Evolutionary conservation across 2,797 vertebrate species (phyloP).

Genomic region (Myotis daubentonii): DNA sequence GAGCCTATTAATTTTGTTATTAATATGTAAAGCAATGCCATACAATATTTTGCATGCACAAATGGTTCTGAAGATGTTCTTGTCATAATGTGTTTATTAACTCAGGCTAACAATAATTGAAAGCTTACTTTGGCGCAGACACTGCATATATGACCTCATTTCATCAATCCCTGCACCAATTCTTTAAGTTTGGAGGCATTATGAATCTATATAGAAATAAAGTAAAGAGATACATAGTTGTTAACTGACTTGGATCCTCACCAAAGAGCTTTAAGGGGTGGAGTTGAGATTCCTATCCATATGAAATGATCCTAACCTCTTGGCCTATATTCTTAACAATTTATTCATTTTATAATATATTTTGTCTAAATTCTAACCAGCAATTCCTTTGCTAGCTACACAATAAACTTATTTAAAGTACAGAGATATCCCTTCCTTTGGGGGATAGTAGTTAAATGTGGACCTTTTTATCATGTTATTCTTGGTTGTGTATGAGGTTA

Average conservation of each 20-base stretch:
- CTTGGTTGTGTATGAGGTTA: neutral
- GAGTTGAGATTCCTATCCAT: neutral
- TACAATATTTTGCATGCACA: neutral
- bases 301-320: neutral
- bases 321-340: neutral
- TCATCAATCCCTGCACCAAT: neutral
- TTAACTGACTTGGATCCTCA: neutral
- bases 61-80: neutral
- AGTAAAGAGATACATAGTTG: neutral
- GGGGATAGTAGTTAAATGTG: neutral
- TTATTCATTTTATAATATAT: neutral
- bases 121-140: neutral
- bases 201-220: neutral
- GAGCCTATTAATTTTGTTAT: neutral
- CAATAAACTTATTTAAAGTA: neutral
- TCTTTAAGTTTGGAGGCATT: neutral
- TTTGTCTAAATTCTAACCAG: neutral
- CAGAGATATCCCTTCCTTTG: neutral
- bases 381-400: neutral
- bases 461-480: neutral
- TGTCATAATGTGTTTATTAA: neutral
- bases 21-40: constrained; percentile 1
- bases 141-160: neutral
- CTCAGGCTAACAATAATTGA: neutral
- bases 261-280: neutral